Percentiles rank a stretch among this genome's conserved stretches.
phyloP scores from a whole-genome alignment of 2,113 vertebrate genomes.

The Eidolon helvum region DNA sequence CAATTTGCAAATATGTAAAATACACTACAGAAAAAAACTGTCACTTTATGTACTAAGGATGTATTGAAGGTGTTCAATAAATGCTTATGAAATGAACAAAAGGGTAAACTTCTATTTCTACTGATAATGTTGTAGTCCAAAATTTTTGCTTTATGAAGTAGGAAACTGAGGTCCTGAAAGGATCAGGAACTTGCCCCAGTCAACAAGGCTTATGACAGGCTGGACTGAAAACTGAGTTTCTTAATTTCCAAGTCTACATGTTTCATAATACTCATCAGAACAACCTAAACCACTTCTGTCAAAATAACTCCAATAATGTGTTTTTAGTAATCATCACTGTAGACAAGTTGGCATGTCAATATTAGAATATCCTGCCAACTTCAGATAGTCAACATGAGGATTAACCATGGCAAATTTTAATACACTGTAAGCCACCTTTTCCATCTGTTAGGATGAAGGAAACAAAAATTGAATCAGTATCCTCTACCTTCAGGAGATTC shows the following conservation, averaged over 20 bases:
- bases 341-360: neutral
- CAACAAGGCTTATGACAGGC: neutral
- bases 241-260: neutral
- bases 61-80: neutral
- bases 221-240: neutral
- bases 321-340: neutral
- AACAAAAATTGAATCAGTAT: neutral
- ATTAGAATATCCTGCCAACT: neutral
- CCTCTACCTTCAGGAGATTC: neutral
- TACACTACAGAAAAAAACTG: neutral
- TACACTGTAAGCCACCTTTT: neutral
- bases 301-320: neutral
- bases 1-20: slow-evolving; percentile 8
- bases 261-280: neutral
- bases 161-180: neutral
- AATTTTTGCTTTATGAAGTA: neutral
- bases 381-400: neutral
- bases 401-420: neutral
- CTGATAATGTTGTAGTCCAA: neutral
- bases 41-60: neutral
- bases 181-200: neutral
- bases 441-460: neutral
- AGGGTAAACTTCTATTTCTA: neutral
- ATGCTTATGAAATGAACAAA: neutral
- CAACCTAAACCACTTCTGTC: neutral